phyloP scores from a whole-genome alignment of 1,140 invertebrate species.

The Trachymyrmex septentrionalis region DNA sequence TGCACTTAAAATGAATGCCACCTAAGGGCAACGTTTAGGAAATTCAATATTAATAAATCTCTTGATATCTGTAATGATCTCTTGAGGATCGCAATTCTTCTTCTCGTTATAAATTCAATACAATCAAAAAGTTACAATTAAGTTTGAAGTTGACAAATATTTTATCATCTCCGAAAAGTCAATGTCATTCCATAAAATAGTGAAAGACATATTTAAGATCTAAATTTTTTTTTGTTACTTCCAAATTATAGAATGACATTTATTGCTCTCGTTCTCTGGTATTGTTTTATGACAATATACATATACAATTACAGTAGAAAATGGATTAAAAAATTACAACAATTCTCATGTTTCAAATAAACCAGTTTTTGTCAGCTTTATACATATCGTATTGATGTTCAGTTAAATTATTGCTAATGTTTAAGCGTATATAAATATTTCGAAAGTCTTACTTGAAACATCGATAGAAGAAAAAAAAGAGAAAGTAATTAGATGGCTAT shows the following conservation, averaged over 20 bases:
- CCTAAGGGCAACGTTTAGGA: conserved; percentile 50
- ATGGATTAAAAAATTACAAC: background rate
- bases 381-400: background rate
- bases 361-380: background rate
- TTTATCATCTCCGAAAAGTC: background rate
- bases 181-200: background rate
- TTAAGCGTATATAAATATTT: background rate
- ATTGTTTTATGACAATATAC: conserved; percentile 5
- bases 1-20: conserved; percentile 32
- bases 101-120: conserved; percentile 42
- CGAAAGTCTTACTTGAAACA: background rate
- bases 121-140: conserved; percentile 28
- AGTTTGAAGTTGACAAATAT: background rate
- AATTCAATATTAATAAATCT: conserved; percentile 29
- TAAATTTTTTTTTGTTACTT: conserved; percentile 22
- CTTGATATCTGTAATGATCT: conserved; percentile 9
- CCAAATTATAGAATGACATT: background rate
- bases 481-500: background rate
- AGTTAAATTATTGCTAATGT: background rate
- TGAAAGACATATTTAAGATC: background rate
- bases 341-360: background rate
- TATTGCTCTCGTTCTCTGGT: background rate
- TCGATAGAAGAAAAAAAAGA: background rate
- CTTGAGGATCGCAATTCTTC: background rate
- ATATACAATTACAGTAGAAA: background rate